Conservation (phyloP, 2,797 vertebrate genomes). For the Sebastes taczanowskii region DNA sequence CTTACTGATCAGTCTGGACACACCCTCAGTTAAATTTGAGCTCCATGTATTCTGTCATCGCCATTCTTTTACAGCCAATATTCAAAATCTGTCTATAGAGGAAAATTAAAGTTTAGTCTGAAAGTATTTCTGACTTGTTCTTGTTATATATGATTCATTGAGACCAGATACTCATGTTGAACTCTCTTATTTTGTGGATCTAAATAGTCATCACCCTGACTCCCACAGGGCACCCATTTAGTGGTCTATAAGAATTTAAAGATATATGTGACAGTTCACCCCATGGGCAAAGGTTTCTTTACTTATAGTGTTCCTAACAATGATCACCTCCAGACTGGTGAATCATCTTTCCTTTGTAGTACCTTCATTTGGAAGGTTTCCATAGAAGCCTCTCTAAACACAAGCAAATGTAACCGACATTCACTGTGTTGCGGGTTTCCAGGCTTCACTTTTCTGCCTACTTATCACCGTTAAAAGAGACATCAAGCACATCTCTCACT, state of each 20-base stretch:
- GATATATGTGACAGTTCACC: background rate
- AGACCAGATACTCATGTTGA: background rate
- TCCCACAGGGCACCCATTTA: background rate
- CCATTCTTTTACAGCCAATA: background rate
- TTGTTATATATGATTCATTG: background rate
- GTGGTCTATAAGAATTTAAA: slow-evolving; percentile 9
- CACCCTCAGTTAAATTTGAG: slow-evolving; percentile 5
- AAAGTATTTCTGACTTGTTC: background rate
- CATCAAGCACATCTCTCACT: slow-evolving; percentile 38
- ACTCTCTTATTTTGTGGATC: background rate
- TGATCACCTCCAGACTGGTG: slow-evolving; percentile 15
- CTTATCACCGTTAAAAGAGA: slow-evolving; percentile 29
- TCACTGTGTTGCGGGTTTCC: slow-evolving; percentile 41
- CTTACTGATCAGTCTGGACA: slow-evolving; percentile 12
- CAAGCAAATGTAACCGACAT: slow-evolving; percentile 1
- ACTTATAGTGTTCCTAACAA: background rate
- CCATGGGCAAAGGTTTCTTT: background rate
- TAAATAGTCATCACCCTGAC: background rate
- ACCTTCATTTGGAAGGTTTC: slow-evolving; percentile 21
- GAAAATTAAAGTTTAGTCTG: background rate
- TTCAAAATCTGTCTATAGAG: background rate
- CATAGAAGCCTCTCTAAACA: slow-evolving; percentile 5
- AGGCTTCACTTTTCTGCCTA: slow-evolving; percentile 23
- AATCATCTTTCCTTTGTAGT: slow-evolving; percentile 34
- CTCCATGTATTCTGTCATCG: background rate